These are phyloP conservation scores for Rhynchonycteris naso DNA, from an alignment of 2,797 vertebrate species.

Conservation along the genomic window DNA sequence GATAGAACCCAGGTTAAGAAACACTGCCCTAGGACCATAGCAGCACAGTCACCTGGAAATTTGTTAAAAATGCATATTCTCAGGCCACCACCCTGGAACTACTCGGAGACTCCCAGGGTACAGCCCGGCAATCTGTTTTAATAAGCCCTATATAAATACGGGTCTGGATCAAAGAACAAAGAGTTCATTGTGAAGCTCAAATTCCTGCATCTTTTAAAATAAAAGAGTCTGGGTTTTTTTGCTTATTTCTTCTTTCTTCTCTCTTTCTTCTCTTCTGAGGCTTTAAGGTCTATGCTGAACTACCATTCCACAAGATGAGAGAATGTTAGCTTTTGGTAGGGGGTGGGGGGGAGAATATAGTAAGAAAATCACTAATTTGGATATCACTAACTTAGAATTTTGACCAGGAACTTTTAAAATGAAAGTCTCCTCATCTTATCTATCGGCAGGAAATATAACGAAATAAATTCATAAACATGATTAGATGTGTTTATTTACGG, in stretches of 20 bases:
- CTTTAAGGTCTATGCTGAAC: not conserved
- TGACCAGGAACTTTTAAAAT: not conserved
- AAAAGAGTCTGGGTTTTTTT: not conserved
- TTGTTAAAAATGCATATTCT: not conserved
- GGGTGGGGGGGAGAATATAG: not conserved
- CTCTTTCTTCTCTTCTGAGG: not conserved
- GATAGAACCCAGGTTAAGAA: too few species aligned
- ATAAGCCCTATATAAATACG: not conserved
- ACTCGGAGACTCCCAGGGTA: too few species aligned
- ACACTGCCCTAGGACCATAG: too few species aligned
- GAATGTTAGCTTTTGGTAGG: not conserved
- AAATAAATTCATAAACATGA: not conserved
- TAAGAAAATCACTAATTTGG: not conserved
- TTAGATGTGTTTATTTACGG: not conserved
- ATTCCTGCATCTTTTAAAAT: not conserved
- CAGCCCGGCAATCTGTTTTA: not conserved
- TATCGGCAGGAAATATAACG: not conserved
- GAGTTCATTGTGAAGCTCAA: not conserved
- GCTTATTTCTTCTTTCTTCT: not conserved
- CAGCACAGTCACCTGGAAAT: not conserved
- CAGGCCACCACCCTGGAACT: not conserved
- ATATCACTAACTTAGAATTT: not conserved
- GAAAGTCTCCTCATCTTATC: not conserved
- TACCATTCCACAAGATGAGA: not conserved
- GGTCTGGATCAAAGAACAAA: not conserved